Percentiles rank a stretch among this genome's conserved stretches.
Conservation (phyloP, 2,888 invertebrate species). For the Xestobium rufovillosum region DNA sequence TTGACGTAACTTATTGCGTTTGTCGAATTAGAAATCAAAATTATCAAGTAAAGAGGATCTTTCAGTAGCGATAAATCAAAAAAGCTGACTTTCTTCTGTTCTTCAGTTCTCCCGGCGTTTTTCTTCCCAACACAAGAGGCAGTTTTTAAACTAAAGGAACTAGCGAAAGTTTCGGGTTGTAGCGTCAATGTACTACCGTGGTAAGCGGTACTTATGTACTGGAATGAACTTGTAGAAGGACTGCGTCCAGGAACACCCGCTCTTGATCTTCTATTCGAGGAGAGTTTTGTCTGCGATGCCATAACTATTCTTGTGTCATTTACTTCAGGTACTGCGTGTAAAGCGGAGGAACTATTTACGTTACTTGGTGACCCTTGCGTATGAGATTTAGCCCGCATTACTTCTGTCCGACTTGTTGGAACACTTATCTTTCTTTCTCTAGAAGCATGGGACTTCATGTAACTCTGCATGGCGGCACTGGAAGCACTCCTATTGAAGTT, state of each 20-base stretch:
- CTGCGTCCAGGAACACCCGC: constrained; percentile 60
- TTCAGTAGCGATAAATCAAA: constrained; percentile 66
- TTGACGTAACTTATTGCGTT: constrained; percentile 83
- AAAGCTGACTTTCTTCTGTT: constrained; percentile 52
- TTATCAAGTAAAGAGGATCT: constrained; percentile 75
- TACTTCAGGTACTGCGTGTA: constrained; percentile 66
- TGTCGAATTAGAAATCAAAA: constrained; percentile 76
- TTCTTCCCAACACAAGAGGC: constrained; percentile 48
- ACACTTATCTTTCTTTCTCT: constrained; percentile 55
- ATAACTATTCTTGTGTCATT: constrained; percentile 35
- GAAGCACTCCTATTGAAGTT: constrained; percentile 62
- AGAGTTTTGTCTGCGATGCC: constrained; percentile 31
- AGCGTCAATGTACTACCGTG: constrained; percentile 77
- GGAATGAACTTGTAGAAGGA: constrained; percentile 74
- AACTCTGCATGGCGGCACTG: constrained; percentile 58
- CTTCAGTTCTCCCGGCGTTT: constrained; percentile 36
- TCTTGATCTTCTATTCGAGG: constrained; percentile 36
- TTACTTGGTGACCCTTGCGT: constrained; percentile 29
- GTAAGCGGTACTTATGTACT: constrained; percentile 78
- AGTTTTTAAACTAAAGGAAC: constrained; percentile 67
- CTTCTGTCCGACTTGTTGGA: constrained; percentile 45
- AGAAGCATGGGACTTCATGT: constrained; percentile 42
- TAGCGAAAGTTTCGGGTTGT: constrained; percentile 69
- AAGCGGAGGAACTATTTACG: constrained; percentile 36
- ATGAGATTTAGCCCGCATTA: constrained; percentile 33